Evolutionary conservation across 2,113 vertebrate genomes (phyloP), one percentile per base, ranked within the genome.

Genomic region (Atlantisia rogersi): DNA sequence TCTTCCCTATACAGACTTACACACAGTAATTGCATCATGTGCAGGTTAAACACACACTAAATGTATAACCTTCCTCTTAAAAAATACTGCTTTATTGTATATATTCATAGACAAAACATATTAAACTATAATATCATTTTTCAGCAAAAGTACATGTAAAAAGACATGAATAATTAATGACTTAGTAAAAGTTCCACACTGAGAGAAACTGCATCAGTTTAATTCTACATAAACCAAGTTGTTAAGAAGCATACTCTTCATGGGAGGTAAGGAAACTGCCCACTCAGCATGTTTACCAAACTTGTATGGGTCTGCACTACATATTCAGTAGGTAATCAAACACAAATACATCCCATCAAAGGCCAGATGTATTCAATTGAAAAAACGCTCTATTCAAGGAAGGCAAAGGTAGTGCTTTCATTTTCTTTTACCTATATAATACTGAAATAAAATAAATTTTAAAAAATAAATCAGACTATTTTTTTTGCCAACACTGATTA

Each of bases 301-400:
- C 58, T 39, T 87, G 59, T 40, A 35, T 37, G 39, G 0, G 37
- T 59, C 85, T 87, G 82, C 69, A 92, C 62, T 88, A 60, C 68
- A 48, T 95, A 73, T 92, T 93, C 70, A 79, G 31, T 50, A 75
- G 65, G 65, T 90, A 95, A 93, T 88, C 86, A 95, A 79, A 84
- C 48, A 79, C 65, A 96, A 94, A 25, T 19, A 83, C 0, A 1
- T 31, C 71, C 53, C 84, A 69, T 75, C 79, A 88, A 95, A 94
- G 39, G 58, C 56, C 92, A 89, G 71, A 95, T 91, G 76, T 55
- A 62, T 44, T 89, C 46, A 56, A 67, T 56, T 79, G 40, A 90
- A 16, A 88, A 94, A 94, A 25, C 29, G 35, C 26, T 82, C 20
- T 92, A 42, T 56, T 77, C 84, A 92, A 42, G 19, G 11, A 65